A percentile compares a stretch with the other conserved stretches of the same genome.
phyloP scores from a whole-genome alignment of 2,888 invertebrate genomes.

The Eumacrocentrus americanus region DNA sequence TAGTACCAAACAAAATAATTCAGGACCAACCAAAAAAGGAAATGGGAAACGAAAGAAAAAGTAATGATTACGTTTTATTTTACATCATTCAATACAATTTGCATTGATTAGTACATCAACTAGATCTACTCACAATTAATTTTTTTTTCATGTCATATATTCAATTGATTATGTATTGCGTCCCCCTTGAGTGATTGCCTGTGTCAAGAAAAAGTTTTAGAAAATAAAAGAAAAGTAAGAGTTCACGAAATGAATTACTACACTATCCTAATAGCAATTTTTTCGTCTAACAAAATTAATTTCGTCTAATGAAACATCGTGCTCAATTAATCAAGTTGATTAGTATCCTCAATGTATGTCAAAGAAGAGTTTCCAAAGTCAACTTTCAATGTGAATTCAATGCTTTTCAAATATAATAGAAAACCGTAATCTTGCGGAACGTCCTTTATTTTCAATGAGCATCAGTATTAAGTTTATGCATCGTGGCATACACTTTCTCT shows the following conservation, averaged over 20 bases:
- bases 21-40: constrained; percentile 13
- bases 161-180: background rate
- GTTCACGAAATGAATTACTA: too few species aligned
- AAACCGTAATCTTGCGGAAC: constrained; percentile 21
- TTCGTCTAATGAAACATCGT: too few species aligned
- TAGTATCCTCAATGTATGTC: background rate
- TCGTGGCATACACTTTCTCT: constrained; percentile 23
- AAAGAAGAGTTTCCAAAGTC: background rate
- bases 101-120: constrained; percentile 9
- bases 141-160: background rate
- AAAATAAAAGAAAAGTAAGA: background rate
- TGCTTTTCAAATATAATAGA: background rate
- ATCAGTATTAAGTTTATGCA: constrained; percentile 26
- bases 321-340: too few species aligned
- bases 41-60: constrained; percentile 24
- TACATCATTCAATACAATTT: background rate
- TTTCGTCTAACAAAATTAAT: too few species aligned
- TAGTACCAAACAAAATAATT: constrained; percentile 10
- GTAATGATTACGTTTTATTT: constrained; percentile 14
- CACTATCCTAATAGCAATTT: too few species aligned
- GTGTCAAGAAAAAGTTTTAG: background rate
- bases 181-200: background rate
- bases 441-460: constrained; percentile 18
- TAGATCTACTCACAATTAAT: constrained; percentile 17
- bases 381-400: constrained; percentile 1